Base-by-base conservation (phyloP, 2,797 vertebrate genomes). In the Otolemur crassicaudatus region DNA sequence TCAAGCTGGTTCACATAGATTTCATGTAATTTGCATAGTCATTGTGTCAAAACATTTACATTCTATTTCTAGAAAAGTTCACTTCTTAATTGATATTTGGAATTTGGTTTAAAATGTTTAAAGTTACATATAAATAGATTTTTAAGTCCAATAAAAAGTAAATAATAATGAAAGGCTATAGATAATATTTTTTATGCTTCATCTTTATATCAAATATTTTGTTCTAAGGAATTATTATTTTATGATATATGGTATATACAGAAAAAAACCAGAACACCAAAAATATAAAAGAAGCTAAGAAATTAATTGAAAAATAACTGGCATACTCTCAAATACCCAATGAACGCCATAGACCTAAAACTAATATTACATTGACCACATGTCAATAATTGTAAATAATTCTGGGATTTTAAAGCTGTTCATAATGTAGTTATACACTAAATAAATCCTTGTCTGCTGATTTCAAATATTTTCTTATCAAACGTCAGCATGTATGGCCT, bases 81-180 rank as follows among this genome's bases (percentile, higher is more conserved):
- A 37, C 56, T 87, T 87, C 60, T 83, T 43, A 82, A 70, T 16
- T 90, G 20, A 34, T 43, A 87, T 85, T 84, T 96, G 8, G n/a
- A 72, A 0, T 75, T 22, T 19, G 70, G 16, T 25, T 23, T 49
- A 75, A 92, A 87, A 73, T 65, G 4, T 75, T 73, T 75, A 80
- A 46, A 69, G 16, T 53, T 40, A n/a, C 2, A 61, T 65, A 27
- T 4, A 40, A 53, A 49, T 65, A 70, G 3, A 58, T 56, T 58
- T 37, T 81, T 63, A 73, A 56, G 3, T 40, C 20, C 9, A 75
- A 34, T 49, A 67, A 73, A 79, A 91, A 8, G 79, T 40, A 61
- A 87, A 43, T 53, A 77, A 20, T 46, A 29, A 49, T 23, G 19
- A 69, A 87, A 81, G 9, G 5, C 2, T 84, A 49, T 17, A 90